Base-by-base conservation (phyloP, 2,888 invertebrate species). In the Anagyrus pseudococci region DNA sequence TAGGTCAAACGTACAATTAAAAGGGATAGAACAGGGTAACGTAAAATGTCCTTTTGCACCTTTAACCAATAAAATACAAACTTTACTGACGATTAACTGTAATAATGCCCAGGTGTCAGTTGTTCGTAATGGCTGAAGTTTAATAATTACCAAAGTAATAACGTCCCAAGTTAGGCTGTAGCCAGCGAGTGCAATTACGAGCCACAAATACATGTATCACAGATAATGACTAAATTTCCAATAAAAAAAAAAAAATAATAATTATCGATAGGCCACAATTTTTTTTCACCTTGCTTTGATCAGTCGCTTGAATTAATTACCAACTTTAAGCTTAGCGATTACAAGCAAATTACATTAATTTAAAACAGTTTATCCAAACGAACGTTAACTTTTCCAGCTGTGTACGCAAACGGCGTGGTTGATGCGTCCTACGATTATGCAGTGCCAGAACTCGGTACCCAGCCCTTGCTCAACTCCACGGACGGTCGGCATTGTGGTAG, bases 341-440 rank as follows among this genome's bases (percentile, higher is more conserved):
- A n/a, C n/a, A n/a, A n/a, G n/a, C n/a, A n/a, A n/a, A n/a, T n/a
- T n/a, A n/a, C n/a, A n/a, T n/a, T n/a, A n/a, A n/a, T n/a, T n/a
- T n/a, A n/a, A n/a, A n/a, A n/a, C n/a, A n/a, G n/a, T n/a, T n/a
- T n/a, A n/a, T n/a, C n/a, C n/a, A n/a, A n/a, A n/a, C n/a, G n/a
- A n/a, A n/a, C n/a, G n/a, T 41, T 69, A 56, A 10, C 55, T 67
- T 72, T 72, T 71, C 58, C 73, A 78, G 77, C 75, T 65, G 75
- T 79, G 64, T 79, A 79, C 74, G 78, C 78, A 69, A 79, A 79
- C 69, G 79, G 78, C 72, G 77, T 73, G 71, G 75, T 78, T 72
- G 79, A 90, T 80, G 86, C 88, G 69, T 87, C 87, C 70, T 90
- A 91, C 81, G 91, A 91, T 80, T 92, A 91, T 81, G 91, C 91